Evolutionary conservation across 1,140 invertebrate genomes (phyloP).

Genomic region (Drosophila busckii): DNA sequence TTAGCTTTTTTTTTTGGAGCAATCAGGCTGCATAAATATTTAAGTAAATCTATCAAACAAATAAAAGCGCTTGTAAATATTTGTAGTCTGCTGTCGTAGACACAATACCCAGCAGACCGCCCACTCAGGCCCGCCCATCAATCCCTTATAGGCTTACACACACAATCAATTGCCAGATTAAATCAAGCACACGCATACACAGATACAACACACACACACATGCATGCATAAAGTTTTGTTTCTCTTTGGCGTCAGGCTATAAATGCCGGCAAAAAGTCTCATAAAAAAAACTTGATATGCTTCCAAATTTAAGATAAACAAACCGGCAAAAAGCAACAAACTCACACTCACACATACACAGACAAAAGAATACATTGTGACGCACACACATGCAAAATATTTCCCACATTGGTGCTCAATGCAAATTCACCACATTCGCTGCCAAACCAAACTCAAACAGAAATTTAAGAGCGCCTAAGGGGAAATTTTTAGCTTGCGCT

Average conservation of each 20-base stretch:
- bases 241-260: constrained; percentile 20
- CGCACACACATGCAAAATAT: too few species aligned
- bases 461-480: constrained; percentile 17
- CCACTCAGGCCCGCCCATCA: constrained; percentile 33
- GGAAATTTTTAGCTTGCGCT: not conserved
- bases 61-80: constrained; percentile 39
- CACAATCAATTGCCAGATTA: constrained; percentile 42
- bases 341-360: not conserved
- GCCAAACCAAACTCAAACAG: not conserved
- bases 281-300: constrained; percentile 35
- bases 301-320: constrained; percentile 56
- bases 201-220: constrained; percentile 12
- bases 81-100: constrained; percentile 32
- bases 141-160: constrained; percentile 3
- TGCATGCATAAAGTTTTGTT: constrained; percentile 29
- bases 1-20: not conserved
- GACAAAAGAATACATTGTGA: not conserved
- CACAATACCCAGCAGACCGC: too few species aligned
- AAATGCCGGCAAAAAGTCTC: constrained; percentile 46
- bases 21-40: constrained; percentile 38
- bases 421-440: constrained; percentile 53
- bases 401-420: constrained; percentile 23
- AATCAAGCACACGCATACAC: constrained; percentile 7
- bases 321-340: constrained; percentile 46
- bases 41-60: constrained; percentile 40